These are phyloP conservation scores for Cyanoderma ruficeps DNA, from an alignment of 2,113 vertebrate genomes.

Conservation along the genomic window DNA sequence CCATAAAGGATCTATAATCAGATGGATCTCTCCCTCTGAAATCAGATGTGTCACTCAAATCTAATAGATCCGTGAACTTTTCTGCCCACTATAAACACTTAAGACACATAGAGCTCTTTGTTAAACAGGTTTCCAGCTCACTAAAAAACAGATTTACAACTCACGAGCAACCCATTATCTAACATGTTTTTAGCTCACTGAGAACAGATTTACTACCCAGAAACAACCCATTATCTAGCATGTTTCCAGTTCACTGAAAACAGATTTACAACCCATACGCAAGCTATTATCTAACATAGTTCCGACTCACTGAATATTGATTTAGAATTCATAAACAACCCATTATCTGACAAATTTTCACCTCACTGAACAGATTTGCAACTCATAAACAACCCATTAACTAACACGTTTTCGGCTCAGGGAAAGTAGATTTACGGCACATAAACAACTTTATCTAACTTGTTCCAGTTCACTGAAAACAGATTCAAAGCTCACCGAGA, in stretches of 20 bases:
- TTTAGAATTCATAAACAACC: conserved; percentile 85
- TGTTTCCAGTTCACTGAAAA: conserved; percentile 80
- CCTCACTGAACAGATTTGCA: conserved; percentile 76
- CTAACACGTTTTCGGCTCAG: conserved; percentile 61
- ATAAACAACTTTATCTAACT: conserved; percentile 70
- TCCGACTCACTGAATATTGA: conserved; percentile 80
- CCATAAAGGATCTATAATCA: neutral
- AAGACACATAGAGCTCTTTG: conserved; percentile 35
- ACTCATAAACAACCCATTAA: conserved; percentile 73
- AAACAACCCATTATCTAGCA: conserved; percentile 75
- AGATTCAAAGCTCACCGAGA: conserved; percentile 45
- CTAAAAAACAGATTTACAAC: conserved; percentile 73
- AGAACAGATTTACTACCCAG: conserved; percentile 79
- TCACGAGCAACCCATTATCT: conserved; percentile 71
- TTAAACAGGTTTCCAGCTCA: conserved; percentile 70
- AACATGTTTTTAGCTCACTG: conserved; percentile 72
- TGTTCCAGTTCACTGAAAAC: conserved; percentile 65
- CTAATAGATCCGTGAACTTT: neutral
- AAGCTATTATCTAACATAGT: conserved; percentile 80
- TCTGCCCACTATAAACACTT: conserved; percentile 28
- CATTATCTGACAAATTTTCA: conserved; percentile 80
- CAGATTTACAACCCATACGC: conserved; percentile 80
- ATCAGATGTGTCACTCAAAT: conserved; percentile 22
- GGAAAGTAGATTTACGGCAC: conserved; percentile 68
- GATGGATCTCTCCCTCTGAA: conserved; percentile 15